Conservation (phyloP, 2,113 vertebrate species). For the Etheostoma cragini region DNA sequence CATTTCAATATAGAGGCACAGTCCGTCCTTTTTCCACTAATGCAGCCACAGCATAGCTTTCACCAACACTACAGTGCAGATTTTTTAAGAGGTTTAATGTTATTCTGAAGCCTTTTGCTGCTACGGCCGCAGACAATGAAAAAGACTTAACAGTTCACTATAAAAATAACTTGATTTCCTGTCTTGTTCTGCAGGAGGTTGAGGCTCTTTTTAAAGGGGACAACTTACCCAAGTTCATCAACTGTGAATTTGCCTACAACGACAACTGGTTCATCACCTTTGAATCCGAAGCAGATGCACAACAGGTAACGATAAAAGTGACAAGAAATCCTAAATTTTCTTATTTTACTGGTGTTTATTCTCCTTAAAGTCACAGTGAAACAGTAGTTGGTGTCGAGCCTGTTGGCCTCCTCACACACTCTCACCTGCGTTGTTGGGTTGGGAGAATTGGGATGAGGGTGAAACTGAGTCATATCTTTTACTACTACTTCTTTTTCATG, state of each 20-base stretch:
- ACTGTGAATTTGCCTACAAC: conserved; percentile 99
- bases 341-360: not conserved
- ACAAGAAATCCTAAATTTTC: no score
- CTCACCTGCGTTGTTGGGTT: no score
- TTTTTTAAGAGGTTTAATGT: not conserved
- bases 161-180: not conserved
- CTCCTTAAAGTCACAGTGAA: not conserved
- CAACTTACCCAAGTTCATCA: conserved; percentile 96
- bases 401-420: no score
- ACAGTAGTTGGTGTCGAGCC: not conserved
- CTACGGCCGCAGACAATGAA: not conserved
- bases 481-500: no score
- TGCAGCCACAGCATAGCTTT: not conserved
- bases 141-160: no score
- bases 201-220: conserved; percentile 97
- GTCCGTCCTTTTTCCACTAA: not conserved
- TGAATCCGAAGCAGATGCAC: conserved; percentile 97
- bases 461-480: no score
- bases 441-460: not conserved
- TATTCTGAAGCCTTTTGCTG: not conserved
- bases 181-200: conserved; percentile 88
- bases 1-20: not conserved
- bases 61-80: not conserved
- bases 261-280: conserved; percentile 99
- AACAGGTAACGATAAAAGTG: conserved; percentile 86